Percentiles rank a stretch among this genome's conserved stretches.
These are phyloP conservation scores for Pachyramphus minor DNA, from an alignment of 2,113 vertebrate genomes.

Conservation along the genomic window DNA sequence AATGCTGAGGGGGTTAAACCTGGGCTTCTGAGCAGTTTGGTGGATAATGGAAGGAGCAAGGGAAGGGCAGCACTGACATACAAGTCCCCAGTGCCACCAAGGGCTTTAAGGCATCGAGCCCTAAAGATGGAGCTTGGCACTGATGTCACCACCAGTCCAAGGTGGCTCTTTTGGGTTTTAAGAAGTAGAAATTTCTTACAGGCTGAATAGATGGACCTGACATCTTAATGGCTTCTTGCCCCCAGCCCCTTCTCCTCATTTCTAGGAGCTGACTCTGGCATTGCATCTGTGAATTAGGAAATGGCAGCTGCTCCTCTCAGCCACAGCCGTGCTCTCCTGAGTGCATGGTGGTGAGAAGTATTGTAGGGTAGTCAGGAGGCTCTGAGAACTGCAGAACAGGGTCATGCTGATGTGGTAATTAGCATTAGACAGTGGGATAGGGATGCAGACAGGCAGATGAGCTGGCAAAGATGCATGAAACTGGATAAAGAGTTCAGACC, in stretches of 20 bases:
- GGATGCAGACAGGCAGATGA: background rate
- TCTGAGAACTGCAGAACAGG: background rate
- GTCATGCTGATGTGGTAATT: background rate
- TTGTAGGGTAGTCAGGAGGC: background rate
- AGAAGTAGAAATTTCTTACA: background rate
- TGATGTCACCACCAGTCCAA: background rate
- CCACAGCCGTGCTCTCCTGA: background rate
- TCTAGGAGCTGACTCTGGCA: background rate
- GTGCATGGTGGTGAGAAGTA: background rate
- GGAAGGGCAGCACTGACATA: background rate
- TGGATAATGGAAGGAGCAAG: background rate
- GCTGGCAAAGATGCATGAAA: background rate
- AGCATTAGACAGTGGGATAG: background rate
- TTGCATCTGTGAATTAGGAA: background rate
- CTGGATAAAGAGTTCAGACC: background rate
- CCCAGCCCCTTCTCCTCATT: background rate
- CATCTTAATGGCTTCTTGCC: background rate
- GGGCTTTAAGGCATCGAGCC: background rate
- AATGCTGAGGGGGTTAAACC: background rate
- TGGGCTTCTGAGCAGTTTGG: background rate
- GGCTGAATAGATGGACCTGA: background rate
- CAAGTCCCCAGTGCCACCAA: background rate
- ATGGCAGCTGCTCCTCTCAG: background rate
- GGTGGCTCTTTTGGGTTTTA: background rate
- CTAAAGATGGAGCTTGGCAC: background rate